Conservation (phyloP, 1,140 invertebrate species). For the Hyles vespertilio region DNA sequence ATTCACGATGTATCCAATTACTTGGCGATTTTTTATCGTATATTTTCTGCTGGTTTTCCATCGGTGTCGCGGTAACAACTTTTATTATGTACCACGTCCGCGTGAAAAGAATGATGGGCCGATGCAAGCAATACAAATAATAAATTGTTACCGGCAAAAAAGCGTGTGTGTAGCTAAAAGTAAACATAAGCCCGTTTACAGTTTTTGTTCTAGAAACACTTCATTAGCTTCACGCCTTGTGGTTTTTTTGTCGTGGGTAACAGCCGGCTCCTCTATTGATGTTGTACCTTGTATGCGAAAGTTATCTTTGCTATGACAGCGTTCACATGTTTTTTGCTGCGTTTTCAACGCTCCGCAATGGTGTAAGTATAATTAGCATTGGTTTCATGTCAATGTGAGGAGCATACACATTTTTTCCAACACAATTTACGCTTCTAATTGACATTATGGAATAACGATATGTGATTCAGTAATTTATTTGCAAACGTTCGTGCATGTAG, state of each 20-base stretch:
- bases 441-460: too few species aligned
- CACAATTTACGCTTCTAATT: constrained; percentile 8
- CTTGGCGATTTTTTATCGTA: too few species aligned
- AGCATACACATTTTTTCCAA: constrained; percentile 38
- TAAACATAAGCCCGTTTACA: constrained; percentile 10
- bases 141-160: background rate
- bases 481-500: too few species aligned
- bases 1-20: too few species aligned
- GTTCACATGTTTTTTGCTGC: constrained; percentile 36
- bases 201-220: constrained; percentile 33
- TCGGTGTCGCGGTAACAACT: too few species aligned
- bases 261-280: constrained; percentile 28
- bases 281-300: constrained; percentile 23
- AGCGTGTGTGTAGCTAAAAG: constrained; percentile 3
- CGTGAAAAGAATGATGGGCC: too few species aligned
- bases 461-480: too few species aligned
- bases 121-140: background rate
- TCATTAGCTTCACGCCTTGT: constrained; percentile 39
- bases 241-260: constrained; percentile 29
- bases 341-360: constrained; percentile 23
- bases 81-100: too few species aligned
- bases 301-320: constrained; percentile 18
- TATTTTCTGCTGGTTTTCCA: too few species aligned
- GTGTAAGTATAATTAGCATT: constrained; percentile 42
- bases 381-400: constrained; percentile 37